A percentile compares a stretch with the other conserved stretches of the same genome.
These are phyloP conservation scores for Harpegnathos saltator DNA, from an alignment of 1,140 invertebrate genomes.

Conservation along the genomic window DNA sequence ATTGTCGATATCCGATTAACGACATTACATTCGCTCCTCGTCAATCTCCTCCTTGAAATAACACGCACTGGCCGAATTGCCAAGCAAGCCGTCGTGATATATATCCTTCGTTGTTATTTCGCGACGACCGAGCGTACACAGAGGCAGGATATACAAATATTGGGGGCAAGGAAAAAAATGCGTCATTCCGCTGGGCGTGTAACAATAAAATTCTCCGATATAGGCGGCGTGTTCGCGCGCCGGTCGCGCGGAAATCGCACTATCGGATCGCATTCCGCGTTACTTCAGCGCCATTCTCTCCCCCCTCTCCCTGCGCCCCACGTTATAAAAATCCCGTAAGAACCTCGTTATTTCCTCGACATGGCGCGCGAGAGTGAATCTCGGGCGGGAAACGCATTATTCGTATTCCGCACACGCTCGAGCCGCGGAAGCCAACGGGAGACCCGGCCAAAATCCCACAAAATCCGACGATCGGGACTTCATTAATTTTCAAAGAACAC, in stretches of 20 bases:
- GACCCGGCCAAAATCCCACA: neutral
- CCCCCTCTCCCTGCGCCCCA: neutral
- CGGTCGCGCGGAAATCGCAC: neutral
- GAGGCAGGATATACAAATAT: neutral
- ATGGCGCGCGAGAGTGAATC: neutral
- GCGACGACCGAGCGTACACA: neutral
- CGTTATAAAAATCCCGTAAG: neutral
- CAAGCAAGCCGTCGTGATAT: neutral
- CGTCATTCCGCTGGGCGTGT: neutral
- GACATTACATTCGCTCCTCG: neutral
- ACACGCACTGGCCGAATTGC: neutral
- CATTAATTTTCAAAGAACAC: conserved; percentile 20
- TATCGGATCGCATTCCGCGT: no score
- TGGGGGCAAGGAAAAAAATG: neutral
- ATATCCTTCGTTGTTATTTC: conserved; percentile 3
- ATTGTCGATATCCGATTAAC: neutral
- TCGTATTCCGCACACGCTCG: neutral
- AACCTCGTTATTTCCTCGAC: conserved; percentile 4
- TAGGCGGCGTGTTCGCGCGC: neutral
- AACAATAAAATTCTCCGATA: conserved; percentile 29
- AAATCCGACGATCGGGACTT: neutral
- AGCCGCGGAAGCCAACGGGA: no score
- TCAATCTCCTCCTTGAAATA: conserved; percentile 1
- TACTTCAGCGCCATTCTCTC: neutral
- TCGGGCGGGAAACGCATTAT: neutral